A percentile compares a stretch with the other conserved stretches of the same genome.
These are phyloP conservation scores for Stercorarius parasiticus DNA, from an alignment of 2,113 vertebrate genomes.

Conservation along the genomic window DNA sequence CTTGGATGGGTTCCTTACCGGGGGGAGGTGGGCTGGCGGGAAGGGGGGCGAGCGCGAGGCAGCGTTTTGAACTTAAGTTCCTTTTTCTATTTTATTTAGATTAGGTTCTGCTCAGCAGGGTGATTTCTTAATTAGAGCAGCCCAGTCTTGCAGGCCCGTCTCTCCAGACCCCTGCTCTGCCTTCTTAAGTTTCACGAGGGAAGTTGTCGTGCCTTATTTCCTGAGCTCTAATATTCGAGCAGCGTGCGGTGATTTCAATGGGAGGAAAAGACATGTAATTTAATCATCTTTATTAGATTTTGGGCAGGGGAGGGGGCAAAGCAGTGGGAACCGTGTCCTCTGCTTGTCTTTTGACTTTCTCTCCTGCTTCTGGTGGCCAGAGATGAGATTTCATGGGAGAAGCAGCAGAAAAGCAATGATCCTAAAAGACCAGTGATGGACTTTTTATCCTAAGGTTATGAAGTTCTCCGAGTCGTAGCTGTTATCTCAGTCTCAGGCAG, in stretches of 20 bases:
- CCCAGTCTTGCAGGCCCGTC: constrained; percentile 77
- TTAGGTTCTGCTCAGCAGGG: constrained; percentile 82
- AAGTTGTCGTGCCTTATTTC: constrained; percentile 89
- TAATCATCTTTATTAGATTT: constrained; percentile 84
- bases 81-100: constrained; percentile 78
- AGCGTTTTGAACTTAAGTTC: constrained; percentile 61
- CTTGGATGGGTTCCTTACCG: background rate
- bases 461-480: background rate
- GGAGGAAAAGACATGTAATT: constrained; percentile 81
- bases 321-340: constrained; percentile 46
- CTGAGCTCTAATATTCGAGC: constrained; percentile 84
- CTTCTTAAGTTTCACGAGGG: constrained; percentile 89
- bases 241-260: constrained; percentile 73
- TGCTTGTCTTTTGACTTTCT: constrained; percentile 30
- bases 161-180: constrained; percentile 78
- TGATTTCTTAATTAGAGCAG: constrained; percentile 83
- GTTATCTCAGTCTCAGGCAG: background rate
- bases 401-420: background rate
- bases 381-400: background rate
- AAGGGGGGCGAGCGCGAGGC: background rate
- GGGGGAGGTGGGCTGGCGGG: background rate
- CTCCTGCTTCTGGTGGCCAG: constrained; percentile 16
- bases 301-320: constrained; percentile 49
- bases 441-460: background rate
- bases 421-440: background rate